A percentile compares a stretch with the other conserved stretches of the same genome.
These are phyloP conservation scores for Tyrannus savana DNA, from an alignment of 2,113 vertebrate species.

Conservation along the genomic window DNA sequence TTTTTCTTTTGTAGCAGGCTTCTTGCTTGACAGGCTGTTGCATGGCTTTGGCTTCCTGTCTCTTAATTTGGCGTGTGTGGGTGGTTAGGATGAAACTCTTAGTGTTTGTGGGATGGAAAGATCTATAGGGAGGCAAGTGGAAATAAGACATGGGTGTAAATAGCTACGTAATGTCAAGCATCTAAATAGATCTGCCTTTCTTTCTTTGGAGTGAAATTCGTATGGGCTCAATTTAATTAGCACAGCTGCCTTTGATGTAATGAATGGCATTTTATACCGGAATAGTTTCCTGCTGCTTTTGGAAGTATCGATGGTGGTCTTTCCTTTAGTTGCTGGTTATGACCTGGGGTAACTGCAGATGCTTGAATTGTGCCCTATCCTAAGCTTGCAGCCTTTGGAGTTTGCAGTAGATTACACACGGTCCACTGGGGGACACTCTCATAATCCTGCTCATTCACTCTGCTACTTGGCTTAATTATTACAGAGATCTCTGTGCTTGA, in stretches of 20 bases:
- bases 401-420: not conserved
- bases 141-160: not conserved
- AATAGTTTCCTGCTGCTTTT: not conserved
- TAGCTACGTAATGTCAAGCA: not conserved
- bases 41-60: not conserved
- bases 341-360: not conserved
- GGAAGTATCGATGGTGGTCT: not conserved
- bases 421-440: not conserved
- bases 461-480: constrained; percentile 24
- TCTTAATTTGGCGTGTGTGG: not conserved
- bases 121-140: not conserved
- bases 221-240: not conserved
- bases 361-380: not conserved
- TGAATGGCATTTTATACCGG: not conserved
- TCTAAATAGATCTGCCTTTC: not conserved
- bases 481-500: not conserved
- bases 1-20: not conserved
- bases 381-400: not conserved
- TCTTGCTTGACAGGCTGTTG: not conserved
- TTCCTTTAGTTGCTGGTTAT: not conserved
- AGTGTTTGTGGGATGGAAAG: not conserved
- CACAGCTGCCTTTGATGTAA: not conserved
- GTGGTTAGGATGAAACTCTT: constrained; percentile 4
- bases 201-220: not conserved
- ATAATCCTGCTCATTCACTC: constrained; percentile 46